phyloP scores from a whole-genome alignment of 2,113 vertebrate species.

The Toxotes chatareus region DNA sequence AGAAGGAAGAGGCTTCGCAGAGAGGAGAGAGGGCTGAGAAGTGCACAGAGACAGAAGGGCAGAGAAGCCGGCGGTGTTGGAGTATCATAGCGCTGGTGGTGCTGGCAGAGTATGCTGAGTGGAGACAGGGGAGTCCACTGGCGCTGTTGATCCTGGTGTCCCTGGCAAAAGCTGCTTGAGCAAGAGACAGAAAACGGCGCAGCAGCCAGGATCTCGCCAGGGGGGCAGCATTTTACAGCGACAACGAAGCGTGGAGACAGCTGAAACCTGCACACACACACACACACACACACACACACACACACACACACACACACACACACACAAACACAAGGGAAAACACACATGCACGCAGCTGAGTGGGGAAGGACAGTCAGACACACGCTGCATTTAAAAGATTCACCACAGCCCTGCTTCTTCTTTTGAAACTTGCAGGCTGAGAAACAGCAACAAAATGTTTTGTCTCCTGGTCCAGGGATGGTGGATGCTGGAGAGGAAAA shows the following conservation, averaged over 20 bases:
- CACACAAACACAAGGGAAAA: constrained; percentile 2
- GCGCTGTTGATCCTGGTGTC: constrained; percentile 62
- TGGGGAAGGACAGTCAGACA: constrained; percentile 31
- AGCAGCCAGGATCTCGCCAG: constrained; percentile 52
- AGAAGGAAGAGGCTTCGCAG: constrained; percentile 56
- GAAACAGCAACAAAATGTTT: constrained; percentile 22
- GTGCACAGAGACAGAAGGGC: constrained; percentile 44
- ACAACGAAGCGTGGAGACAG: constrained; percentile 60
- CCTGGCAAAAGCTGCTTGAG: constrained; percentile 59
- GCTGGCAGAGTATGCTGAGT: constrained; percentile 53
- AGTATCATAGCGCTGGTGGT: constrained; percentile 49
- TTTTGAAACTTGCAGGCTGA: constrained; percentile 41
- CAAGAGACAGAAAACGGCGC: constrained; percentile 49
- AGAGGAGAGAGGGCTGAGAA: constrained; percentile 45
- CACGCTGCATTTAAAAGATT: constrained; percentile 45
- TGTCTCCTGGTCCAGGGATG: constrained; percentile 41
- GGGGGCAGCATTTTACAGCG: constrained; percentile 67
- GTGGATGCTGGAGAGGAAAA: constrained; percentile 54
- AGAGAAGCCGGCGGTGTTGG: constrained; percentile 41
- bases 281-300: neutral
- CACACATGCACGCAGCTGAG: constrained; percentile 29
- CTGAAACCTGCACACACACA: constrained; percentile 52
- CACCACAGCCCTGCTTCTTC: constrained; percentile 3
- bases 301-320: constrained; percentile 10
- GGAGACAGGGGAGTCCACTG: constrained; percentile 52